Base-by-base conservation (phyloP, 2,888 invertebrate genomes). In the Nebria salina region DNA sequence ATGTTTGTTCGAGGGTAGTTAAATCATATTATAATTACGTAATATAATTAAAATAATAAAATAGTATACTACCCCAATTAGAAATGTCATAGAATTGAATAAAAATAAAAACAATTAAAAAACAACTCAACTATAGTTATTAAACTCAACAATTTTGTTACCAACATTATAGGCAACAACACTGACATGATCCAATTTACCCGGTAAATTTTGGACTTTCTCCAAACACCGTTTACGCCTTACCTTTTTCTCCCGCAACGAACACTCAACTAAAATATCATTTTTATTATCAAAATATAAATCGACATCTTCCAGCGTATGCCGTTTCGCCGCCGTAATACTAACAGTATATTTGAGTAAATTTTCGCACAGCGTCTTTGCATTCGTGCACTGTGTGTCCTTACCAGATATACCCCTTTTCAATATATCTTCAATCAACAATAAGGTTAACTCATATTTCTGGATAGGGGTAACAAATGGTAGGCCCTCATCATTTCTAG, bases 171-270 rank as follows among this genome's bases (percentile, higher is more conserved):
- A 96, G 1, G 96, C 96, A 75, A 95, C 94, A 25, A 96, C 93
- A 4, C 95, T 94, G 26, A 97, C 97, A 88, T 97, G 97, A 88
- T 97, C 97, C 84, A 97, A 89, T 88, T 97, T 97, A 1, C 97
- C 97, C 0, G 97, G 96, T 84, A 97, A 92, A 72, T 89, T 89
- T 65, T 88, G 87, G 85, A 95, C 92, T 87, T 94, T 94, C 83
- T 95, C 94, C 83, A 95, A 91, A 77, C 95, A 92, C 84, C 92
- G 91, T 85, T 93, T 92, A 82, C 95, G 89, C 73, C 94, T 90
- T n/a, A 90, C 89, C 84, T 94, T 91, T 86, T 94, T 93, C 84
- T 94, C 93, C 84, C 91, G 90, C 70, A 91, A 89, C 76, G 92
- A 91, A 73, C 93, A 87, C 84, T 93, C 92, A 13, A 92, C 90